A percentile compares a stretch with the other conserved stretches of the same genome.
These are phyloP conservation scores for Calliopsis andreniformis DNA, from an alignment of 1,140 invertebrate genomes.

Conservation along the genomic window DNA sequence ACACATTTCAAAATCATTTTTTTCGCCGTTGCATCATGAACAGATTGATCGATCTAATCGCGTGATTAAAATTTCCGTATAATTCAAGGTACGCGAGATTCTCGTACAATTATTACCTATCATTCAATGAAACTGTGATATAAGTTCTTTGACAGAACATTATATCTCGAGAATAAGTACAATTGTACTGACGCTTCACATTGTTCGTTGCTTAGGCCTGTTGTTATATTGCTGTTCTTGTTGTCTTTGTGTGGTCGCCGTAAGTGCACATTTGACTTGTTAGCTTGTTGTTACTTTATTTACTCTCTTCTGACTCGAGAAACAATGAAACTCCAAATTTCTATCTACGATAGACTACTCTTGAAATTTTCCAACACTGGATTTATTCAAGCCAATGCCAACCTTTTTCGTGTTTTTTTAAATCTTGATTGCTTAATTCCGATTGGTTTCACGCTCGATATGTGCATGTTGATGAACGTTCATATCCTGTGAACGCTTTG, in stretches of 20 bases:
- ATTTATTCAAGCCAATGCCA: neutral
- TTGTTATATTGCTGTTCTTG: conserved; percentile 33
- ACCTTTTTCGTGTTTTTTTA: conserved; percentile 11
- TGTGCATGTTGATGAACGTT: conserved; percentile 32
- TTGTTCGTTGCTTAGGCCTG: conserved; percentile 10
- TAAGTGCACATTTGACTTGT: conserved; percentile 30
- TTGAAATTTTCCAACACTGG: neutral
- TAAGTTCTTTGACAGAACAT: conserved; percentile 27
- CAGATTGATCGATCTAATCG: neutral
- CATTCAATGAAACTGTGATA: conserved; percentile 3
- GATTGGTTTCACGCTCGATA: conserved; percentile 17
- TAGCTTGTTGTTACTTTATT: conserved; percentile 13
- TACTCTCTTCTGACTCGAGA: conserved; percentile 17
- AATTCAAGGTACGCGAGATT: neutral
- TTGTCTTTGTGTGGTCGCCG: conserved; percentile 31
- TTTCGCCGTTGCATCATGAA: neutral
- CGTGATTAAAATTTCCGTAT: neutral
- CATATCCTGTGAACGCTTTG: conserved; percentile 61
- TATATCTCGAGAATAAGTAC: conserved; percentile 15
- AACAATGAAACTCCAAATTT: conserved; percentile 21
- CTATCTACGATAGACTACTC: neutral
- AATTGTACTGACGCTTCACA: conserved; percentile 48
- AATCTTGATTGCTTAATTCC: conserved; percentile 23
- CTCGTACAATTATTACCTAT: neutral
- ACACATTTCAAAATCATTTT: neutral